phyloP scores from a whole-genome alignment of 2,113 vertebrate genomes.

The Anhinga rufa region DNA sequence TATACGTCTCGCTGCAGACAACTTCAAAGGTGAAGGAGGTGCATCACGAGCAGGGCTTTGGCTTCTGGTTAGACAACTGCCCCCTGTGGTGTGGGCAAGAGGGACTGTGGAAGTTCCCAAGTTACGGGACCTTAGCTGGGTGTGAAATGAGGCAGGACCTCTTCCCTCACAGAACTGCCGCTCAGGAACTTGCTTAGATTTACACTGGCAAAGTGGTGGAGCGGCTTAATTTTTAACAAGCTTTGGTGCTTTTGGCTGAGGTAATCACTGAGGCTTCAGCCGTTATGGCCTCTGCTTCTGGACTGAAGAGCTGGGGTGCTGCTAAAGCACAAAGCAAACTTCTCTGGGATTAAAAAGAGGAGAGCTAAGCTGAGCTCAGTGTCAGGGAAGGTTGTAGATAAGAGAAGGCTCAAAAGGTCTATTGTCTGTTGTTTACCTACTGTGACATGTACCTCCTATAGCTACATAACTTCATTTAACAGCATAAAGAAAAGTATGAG shows the following conservation, averaged over 20 bases:
- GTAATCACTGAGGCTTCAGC: background rate
- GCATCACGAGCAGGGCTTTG: background rate
- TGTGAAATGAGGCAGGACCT: background rate
- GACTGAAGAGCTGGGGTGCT: background rate
- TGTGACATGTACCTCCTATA: background rate
- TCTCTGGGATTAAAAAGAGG: background rate
- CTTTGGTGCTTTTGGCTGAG: background rate
- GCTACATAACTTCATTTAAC: background rate
- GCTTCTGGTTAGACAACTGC: background rate
- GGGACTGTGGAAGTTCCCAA: background rate
- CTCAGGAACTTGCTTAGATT: background rate
- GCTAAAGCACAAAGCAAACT: background rate
- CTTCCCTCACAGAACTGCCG: background rate
- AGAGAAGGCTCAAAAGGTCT: background rate
- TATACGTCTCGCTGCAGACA: rapidly evolving
- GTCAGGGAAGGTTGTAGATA: background rate
- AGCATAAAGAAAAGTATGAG: background rate
- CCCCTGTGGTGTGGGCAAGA: background rate
- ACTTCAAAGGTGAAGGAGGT: background rate
- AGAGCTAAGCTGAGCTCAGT: background rate
- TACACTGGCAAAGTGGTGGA: background rate
- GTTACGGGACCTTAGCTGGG: background rate
- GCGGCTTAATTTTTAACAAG: background rate
- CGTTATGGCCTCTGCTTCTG: background rate
- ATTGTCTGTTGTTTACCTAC: background rate